Evolutionary conservation across 2,113 vertebrate species (phyloP).

Genomic region (Perccottus glenii): DNA sequence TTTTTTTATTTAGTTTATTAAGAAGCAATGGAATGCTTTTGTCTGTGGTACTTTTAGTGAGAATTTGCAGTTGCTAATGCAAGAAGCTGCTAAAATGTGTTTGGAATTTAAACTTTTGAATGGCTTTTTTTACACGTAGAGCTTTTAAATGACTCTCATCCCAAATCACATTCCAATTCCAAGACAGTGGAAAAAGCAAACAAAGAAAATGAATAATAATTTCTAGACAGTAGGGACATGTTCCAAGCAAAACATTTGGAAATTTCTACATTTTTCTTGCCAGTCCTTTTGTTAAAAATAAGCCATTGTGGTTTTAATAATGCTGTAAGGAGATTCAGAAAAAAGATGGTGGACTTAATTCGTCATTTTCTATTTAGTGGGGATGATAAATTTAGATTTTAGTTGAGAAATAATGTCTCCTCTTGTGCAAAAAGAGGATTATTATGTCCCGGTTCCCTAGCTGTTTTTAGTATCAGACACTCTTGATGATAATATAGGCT

Average conservation of each 20-base stretch:
- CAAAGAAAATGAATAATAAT: slow-evolving; percentile 2
- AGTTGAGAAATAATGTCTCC: too few relatives aligned
- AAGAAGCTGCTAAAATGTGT: too few relatives aligned
- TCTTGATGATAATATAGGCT: too few relatives aligned
- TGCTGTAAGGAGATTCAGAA: background rate
- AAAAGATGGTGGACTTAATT: background rate
- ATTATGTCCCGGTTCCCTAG: too few relatives aligned
- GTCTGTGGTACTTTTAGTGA: too few relatives aligned
- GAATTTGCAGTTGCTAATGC: too few relatives aligned
- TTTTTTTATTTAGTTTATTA: background rate
- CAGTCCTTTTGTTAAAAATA: background rate
- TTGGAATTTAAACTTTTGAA: too few relatives aligned
- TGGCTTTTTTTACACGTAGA: too few relatives aligned
- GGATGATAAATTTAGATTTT: too few relatives aligned
- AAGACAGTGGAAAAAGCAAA: background rate
- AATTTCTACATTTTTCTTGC: background rate
- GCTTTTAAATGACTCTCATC: too few relatives aligned
- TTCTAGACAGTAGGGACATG: background rate
- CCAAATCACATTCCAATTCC: background rate
- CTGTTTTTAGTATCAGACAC: too few relatives aligned
- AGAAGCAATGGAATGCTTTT: background rate
- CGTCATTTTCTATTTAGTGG: background rate
- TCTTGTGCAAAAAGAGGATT: too few relatives aligned
- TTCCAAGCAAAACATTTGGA: slow-evolving; percentile 7
- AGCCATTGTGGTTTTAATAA: background rate